Percentiles rank a stretch among this genome's conserved stretches.
These are phyloP conservation scores for Heliconius eleuchia DNA, from an alignment of 1,140 invertebrate species.

Conservation along the genomic window DNA sequence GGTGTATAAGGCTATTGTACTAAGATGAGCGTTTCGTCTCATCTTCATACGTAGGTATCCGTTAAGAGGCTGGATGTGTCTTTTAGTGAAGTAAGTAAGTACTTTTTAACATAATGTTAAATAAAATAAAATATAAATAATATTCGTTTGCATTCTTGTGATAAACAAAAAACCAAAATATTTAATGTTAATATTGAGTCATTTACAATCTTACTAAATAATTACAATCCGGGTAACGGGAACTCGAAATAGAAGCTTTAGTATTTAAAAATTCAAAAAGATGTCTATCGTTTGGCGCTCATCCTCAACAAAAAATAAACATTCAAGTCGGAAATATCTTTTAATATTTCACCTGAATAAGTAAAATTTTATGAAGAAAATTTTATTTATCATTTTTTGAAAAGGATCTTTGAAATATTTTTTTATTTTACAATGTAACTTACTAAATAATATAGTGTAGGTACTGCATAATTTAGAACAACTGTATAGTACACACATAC, in stretches of 20 bases:
- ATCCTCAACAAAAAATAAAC: slow-evolving; percentile 25
- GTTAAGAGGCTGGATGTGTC: slow-evolving; percentile 41
- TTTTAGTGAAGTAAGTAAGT: slow-evolving; percentile 45
- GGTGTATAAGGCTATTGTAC: slow-evolving; percentile 45
- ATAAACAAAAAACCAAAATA: background rate
- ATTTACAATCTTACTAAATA: background rate
- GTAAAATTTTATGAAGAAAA: too few species aligned
- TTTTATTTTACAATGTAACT: too few species aligned
- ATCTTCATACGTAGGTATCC: slow-evolving; percentile 49
- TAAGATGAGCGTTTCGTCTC: slow-evolving; percentile 66
- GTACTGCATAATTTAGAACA: too few species aligned
- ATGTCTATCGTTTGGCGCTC: slow-evolving; percentile 21
- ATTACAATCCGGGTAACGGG: slow-evolving; percentile 17
- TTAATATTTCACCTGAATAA: slow-evolving; percentile 3
- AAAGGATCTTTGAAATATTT: too few species aligned
- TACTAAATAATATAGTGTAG: too few species aligned
- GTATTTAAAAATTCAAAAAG: slow-evolving; percentile 34
- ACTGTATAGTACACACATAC: too few species aligned
- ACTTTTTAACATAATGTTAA: too few species aligned
- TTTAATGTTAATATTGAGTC: slow-evolving; percentile 6
- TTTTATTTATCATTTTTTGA: too few species aligned
- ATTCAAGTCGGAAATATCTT: slow-evolving; percentile 29
- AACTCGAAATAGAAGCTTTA: slow-evolving; percentile 18
- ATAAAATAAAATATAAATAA: too few species aligned
- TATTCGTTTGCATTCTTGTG: too few species aligned